Evolutionary conservation across 1,140 invertebrate genomes (phyloP), one percentile per base, ranked within the genome.

Genomic region (Hypsibius dujardini): DNA sequence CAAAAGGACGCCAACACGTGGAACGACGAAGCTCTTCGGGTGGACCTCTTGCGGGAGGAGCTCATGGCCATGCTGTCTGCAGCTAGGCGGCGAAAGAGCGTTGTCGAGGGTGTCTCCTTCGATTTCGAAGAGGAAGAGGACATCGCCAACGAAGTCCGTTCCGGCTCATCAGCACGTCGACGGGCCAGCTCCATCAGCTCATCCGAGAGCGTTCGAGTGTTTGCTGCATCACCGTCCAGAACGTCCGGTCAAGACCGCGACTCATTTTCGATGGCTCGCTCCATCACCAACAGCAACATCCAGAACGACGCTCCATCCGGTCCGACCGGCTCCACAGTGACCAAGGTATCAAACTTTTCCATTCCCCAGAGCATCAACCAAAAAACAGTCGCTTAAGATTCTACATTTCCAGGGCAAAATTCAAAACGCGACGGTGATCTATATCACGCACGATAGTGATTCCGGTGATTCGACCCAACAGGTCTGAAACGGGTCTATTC

Each of bases 71-170:
- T 67, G 62, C 7, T 67, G 7, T 67, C 62, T 12, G 40, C 42
- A 3, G 62, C 62, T 3, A 7, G 62, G 3, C 7, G 62, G 40
- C 7, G 62, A 40, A 67, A 67, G 40, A 67, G 62, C 40, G 62
- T 67, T 67, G 7, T 67, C 42, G 7, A 67, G 62, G 62, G 62
- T 3, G 62, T 67, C 62, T 67, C 62, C 40, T 14, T 67, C 12
- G 62, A 67, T 42, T 67, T 67, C 42, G 62, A 67, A 42, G 62
- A 67, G 40, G 62, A 67, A 3, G 62, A 67, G 42, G 62, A 67
- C 40, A 67, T 67, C 12, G 7, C 42, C 62, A 67, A 67, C 40
- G 62, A 67, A 42, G 42, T 67, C 7, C 62, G 62, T 3, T 7
- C 62, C 3, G 7, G 7, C 42, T n/a, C n/a, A 7, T 67, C 62